Evolutionary conservation across 1,140 invertebrate species (phyloP).

Genomic region (Brachionus calyciflorus): DNA sequence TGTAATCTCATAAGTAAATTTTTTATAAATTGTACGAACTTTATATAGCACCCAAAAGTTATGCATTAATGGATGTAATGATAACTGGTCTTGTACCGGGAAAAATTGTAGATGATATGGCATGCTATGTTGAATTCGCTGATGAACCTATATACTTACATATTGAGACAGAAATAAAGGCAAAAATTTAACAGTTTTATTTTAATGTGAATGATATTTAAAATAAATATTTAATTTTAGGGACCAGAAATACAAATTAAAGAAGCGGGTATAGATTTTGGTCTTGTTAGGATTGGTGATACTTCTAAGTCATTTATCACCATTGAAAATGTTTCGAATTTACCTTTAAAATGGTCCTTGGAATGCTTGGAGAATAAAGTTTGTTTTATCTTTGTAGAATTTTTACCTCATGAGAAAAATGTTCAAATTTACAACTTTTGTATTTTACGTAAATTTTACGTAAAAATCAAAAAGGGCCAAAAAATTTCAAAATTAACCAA

Average conservation of each 20-base stretch:
- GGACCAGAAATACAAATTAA: conserved; percentile 55
- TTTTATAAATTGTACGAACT: conserved; percentile 50
- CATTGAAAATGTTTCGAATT: conserved; percentile 52
- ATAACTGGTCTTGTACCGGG: conserved; percentile 56
- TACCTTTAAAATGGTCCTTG: conserved; percentile 41
- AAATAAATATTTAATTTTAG: conserved; percentile 48
- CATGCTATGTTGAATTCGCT: conserved; percentile 57
- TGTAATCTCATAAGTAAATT: too few relatives aligned
- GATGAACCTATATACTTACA: conserved; percentile 56
- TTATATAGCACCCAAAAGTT: conserved; percentile 48
- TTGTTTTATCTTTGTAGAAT: too few relatives aligned
- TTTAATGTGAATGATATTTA: background rate
- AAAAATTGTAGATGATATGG: conserved; percentile 53
- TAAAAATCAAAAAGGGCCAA: too few relatives aligned
- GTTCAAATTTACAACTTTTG: too few relatives aligned
- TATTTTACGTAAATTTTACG: too few relatives aligned
- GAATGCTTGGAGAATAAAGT: conserved; percentile 1
- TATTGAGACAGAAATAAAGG: conserved; percentile 58
- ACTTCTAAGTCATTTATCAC: conserved; percentile 50
- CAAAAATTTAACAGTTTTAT: conserved; percentile 47
- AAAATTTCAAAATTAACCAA: too few relatives aligned
- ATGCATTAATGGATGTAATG: conserved; percentile 54
- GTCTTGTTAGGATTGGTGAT: conserved; percentile 53
- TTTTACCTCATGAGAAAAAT: too few relatives aligned
- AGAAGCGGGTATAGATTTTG: conserved; percentile 55